Evolutionary conservation across 2,888 invertebrate species (phyloP), one percentile per base, ranked within the genome.

Genomic region (Torymus aiolomorphi): DNA sequence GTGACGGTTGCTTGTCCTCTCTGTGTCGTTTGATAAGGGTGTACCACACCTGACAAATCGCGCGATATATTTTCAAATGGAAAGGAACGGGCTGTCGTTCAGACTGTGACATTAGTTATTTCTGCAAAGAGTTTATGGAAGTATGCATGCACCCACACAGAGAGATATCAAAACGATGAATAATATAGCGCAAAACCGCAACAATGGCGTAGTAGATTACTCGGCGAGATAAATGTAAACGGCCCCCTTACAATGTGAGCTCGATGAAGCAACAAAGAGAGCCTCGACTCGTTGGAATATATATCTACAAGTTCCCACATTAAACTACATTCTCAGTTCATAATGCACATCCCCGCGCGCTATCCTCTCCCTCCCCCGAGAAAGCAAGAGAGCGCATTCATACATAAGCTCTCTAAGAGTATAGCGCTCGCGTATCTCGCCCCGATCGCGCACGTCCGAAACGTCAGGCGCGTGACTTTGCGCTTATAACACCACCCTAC

Each of bases 401-500:
- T 67, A 59, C 42, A 42, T 42, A 42, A 42, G 42, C 42, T 42
- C 42, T 42, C 42, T 5, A 42, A 42, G 42, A 42, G 42, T 42
- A 8, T 20, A 74, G 74, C 31, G 11, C 61, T 16, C 18, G 16
- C 49, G 10, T 80, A 71, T 80, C 75, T 79, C 20, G 2, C 18
- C 20, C 42, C 49, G 80, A 80, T 80, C 78, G 54, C 88, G 84
- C 88, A 87, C 87, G 87, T 88, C 87, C 87, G 84, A 88, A 87
- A 88, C 84, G 86, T 86, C 88, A 86, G 86, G 84, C 86, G 85
- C 85, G 83, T 87, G 87, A 88, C 87, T 88, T 84, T 65, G 80
- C 83, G 82, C 83, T 79, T 81, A 78, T 31, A 16, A 54, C 16
- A 13, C n/a, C 20, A 16, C 13, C 57, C 42, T 42, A 42, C 42